Percentiles rank a stretch among this genome's conserved stretches.
phyloP scores from a whole-genome alignment of 2,113 vertebrate species.

The Apaloderma vittatum region DNA sequence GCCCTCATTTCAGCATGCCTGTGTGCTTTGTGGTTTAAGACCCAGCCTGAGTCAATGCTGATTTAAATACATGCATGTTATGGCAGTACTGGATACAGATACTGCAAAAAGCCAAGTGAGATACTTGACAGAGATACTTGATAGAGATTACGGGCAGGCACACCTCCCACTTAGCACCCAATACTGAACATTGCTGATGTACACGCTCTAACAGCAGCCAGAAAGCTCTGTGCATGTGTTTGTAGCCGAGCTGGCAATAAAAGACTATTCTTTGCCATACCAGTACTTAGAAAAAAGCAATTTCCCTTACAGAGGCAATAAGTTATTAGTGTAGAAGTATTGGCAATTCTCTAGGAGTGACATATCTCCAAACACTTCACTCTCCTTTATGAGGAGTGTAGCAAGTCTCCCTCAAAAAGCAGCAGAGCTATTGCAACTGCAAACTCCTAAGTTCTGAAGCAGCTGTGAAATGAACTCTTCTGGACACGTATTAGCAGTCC shows the following conservation, averaged over 20 bases:
- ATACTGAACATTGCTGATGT: background rate
- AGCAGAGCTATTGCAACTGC: background rate
- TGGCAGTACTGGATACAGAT: constrained; percentile 1
- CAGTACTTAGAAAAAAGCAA: background rate
- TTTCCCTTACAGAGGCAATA: background rate
- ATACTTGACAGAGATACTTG: constrained; percentile 6
- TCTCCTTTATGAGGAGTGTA: background rate
- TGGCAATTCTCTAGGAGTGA: background rate
- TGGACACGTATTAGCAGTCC: background rate
- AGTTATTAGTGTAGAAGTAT: background rate
- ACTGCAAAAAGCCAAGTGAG: constrained; percentile 6
- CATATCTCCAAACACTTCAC: background rate
- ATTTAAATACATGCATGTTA: background rate
- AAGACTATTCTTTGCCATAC: background rate
- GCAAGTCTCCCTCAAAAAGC: background rate
- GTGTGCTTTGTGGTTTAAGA: background rate
- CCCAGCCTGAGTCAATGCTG: background rate
- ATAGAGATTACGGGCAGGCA: constrained; percentile 3
- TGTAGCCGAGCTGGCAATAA: background rate
- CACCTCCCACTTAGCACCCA: background rate
- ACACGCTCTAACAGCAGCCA: background rate
- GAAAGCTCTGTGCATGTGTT: background rate
- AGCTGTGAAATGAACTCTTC: background rate
- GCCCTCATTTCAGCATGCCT: background rate
- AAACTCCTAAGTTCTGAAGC: background rate